phyloP scores from a whole-genome alignment of 2,888 invertebrate species.

The Apamea monoglypha region DNA sequence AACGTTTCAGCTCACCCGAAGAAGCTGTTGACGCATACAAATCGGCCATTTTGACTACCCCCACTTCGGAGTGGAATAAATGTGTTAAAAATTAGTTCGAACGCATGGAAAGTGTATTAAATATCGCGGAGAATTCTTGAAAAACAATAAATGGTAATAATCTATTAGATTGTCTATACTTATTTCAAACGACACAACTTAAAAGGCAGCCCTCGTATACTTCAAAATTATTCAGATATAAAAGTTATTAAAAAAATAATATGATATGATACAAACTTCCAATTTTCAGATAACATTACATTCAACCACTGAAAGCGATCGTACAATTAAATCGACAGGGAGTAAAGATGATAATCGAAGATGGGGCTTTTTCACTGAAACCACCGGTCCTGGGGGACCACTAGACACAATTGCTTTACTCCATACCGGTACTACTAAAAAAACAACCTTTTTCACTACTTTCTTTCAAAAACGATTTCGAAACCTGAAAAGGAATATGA shows the following conservation, averaged over 20 bases:
- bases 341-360: constrained; percentile 11
- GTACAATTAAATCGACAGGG: not conserved
- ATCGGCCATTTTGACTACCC: too few relatives aligned
- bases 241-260: not conserved
- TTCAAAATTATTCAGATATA: too few relatives aligned
- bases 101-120: too few relatives aligned
- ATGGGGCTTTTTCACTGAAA: constrained; percentile 31
- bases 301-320: not conserved
- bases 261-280: not conserved
- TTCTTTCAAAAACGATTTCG: constrained; percentile 22
- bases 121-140: too few relatives aligned
- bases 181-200: too few relatives aligned
- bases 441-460: not conserved
- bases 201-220: too few relatives aligned
- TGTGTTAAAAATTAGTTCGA: too few relatives aligned
- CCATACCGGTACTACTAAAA: not conserved
- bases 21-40: too few relatives aligned
- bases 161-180: too few relatives aligned
- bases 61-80: too few relatives aligned
- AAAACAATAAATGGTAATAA: too few relatives aligned
- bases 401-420: constrained; percentile 24
- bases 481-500: constrained; percentile 27
- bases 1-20: too few relatives aligned
- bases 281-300: constrained; percentile 37
- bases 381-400: not conserved